Evolutionary conservation across 1,140 invertebrate species (phyloP), one percentile per base, ranked within the genome.

Genomic region (Scaptomyza montana): DNA sequence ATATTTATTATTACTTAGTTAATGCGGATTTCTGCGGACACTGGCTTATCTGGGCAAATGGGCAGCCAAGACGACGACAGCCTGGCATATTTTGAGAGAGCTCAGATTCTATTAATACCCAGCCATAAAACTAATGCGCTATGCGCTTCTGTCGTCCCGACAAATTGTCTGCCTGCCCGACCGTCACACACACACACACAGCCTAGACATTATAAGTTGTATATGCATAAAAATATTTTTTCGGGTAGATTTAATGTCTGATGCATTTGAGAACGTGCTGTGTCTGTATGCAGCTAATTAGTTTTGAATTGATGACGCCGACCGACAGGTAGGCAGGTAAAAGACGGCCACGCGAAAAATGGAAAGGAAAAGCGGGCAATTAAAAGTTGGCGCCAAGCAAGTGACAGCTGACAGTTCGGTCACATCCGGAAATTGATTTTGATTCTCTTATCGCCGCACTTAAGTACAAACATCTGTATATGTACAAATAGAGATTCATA

Each of bases 1-100:
- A 60, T 62, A 85, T 85, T 85, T 75, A 80, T 87, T 87, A 77
- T 79, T 76, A 70, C 78, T 79, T 82, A 82, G 49, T 54, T 49
- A 70, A 49, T 55, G 68, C 54, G 47, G 54, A 45, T 66, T 50
- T 55, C 25, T 39, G 19, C 61, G 33, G 47, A 50, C 41, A 28
- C 53, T 45, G 51, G 71, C 82, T 87, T 86, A 87, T 86, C 82
- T 66, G 74, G 19, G 33, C 43, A 59, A 56, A 57, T 19, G 12
- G 45, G 45, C 65, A 64, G 60, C 67, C 53, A 76, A 57, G 65
- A 62, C 50, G 61, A 12, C 59, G 60, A 47, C 59, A 60, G 39
- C 9, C 33, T 54, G 13, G 5, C 30, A 51, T 49, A 67, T 41
- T 50, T 74, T 64, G 30, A 12, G 49, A 54, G 50, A 63, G 65